Percentiles rank a stretch among this genome's conserved stretches.
These are phyloP conservation scores for Sesia apiformis DNA, from an alignment of 2,888 invertebrate species.

Conservation along the genomic window DNA sequence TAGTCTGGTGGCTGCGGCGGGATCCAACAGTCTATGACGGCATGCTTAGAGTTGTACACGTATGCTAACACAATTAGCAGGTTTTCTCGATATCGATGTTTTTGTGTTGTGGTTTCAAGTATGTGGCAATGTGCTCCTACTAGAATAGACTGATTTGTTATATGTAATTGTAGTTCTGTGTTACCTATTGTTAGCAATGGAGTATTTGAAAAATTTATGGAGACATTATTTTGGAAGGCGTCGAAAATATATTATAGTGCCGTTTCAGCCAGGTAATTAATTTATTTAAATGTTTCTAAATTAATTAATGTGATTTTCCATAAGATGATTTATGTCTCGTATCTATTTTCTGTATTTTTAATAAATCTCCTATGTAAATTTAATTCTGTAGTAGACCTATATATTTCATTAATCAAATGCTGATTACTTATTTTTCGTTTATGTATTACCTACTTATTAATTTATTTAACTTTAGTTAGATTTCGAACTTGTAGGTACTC, in stretches of 20 bases:
- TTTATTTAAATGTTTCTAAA: neutral
- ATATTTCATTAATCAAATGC: no score
- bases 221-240: slow-evolving; percentile 44
- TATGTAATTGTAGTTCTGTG: neutral
- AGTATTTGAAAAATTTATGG: slow-evolving; percentile 55
- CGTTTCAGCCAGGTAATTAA: slow-evolving; percentile 57
- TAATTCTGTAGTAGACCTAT: no score
- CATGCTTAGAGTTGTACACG: slow-evolving; percentile 46
- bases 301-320: no score
- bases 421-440: no score
- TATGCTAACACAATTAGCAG: slow-evolving; percentile 44
- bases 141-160: neutral
- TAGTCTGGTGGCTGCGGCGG: slow-evolving; percentile 29
- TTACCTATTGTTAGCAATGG: slow-evolving; percentile 24
- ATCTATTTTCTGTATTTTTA: no score
- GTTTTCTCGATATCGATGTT: slow-evolving; percentile 14
- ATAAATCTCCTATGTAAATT: no score
- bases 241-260: slow-evolving; percentile 52
- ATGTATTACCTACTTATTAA: no score
- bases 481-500: no score
- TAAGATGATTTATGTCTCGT: no score
- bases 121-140: neutral
- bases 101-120: neutral
- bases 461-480: no score
- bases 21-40: slow-evolving; percentile 47